Conservation (phyloP, 2,888 invertebrate genomes). For the Drosophila lacicola region DNA sequence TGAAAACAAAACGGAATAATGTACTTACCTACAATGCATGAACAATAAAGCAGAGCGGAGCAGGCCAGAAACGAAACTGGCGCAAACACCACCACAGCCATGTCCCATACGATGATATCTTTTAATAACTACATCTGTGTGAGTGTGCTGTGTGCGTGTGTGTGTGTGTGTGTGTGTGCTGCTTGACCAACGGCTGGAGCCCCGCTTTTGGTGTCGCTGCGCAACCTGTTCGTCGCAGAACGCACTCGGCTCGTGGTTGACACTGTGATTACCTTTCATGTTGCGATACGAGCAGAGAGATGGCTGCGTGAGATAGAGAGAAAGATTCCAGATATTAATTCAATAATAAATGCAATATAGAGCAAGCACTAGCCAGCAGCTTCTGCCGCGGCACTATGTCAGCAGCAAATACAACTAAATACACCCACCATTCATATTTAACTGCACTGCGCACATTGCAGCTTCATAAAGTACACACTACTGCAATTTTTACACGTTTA, state of each 20-base stretch:
- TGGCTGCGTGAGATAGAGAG: conserved; percentile 30
- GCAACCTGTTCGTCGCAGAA: conserved; percentile 66
- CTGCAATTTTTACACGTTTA: not conserved
- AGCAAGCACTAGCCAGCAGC: too few relatives aligned
- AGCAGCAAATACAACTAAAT: too few relatives aligned
- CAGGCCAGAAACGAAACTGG: conserved; percentile 54
- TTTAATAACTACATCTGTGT: conserved; percentile 24
- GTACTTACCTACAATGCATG: conserved; percentile 33
- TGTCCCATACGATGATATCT: conserved; percentile 28
- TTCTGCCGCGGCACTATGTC: too few relatives aligned
- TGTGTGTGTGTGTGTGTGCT: conserved; percentile 20
- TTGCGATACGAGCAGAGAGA: conserved; percentile 31
- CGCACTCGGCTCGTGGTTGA: conserved; percentile 58
- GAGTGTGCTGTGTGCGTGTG: not conserved
- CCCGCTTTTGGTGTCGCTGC: conserved; percentile 55
- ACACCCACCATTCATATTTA: not conserved
- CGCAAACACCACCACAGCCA: conserved; percentile 26
- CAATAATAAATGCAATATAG: too few relatives aligned
- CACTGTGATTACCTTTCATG: conserved; percentile 77
- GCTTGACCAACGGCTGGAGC: conserved; percentile 47
- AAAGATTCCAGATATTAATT: not conserved
- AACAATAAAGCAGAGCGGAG: conserved; percentile 37
- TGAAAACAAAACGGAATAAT: conserved; percentile 69
- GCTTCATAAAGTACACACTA: not conserved
- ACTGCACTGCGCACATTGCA: not conserved